Evolutionary conservation across 2,888 invertebrate species (phyloP).

Genomic region (Cantharis nigra): DNA sequence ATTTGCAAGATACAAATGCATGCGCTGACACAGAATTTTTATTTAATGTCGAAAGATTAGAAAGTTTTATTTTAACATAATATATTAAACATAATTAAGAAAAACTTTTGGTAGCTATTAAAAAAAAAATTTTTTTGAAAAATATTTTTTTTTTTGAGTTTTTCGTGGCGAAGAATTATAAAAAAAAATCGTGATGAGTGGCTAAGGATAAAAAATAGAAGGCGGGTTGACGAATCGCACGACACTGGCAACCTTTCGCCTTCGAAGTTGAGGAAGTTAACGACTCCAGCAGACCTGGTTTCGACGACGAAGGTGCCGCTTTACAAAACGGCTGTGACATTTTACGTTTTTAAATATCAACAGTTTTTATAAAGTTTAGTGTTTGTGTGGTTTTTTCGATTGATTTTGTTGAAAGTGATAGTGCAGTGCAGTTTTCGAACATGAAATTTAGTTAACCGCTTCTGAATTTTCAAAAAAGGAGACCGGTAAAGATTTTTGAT

Average conservation of each 20-base stretch:
- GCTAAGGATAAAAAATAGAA: background rate
- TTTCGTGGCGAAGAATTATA: background rate
- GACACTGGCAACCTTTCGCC: slow-evolving; percentile 23
- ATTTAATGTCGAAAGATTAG: background rate
- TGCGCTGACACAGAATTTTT: background rate
- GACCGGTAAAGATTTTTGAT: background rate
- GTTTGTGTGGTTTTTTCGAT: background rate
- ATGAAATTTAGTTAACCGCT: background rate
- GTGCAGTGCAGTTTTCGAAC: background rate
- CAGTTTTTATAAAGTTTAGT: background rate
- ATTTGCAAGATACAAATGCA: background rate
- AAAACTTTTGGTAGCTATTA: background rate
- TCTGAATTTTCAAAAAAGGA: background rate
- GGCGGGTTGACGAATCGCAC: background rate
- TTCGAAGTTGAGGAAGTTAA: slow-evolving; percentile 4
- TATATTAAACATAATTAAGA: background rate
- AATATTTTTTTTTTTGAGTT: background rate
- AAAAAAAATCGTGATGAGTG: background rate
- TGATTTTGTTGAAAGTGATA: background rate
- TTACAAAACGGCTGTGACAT: slow-evolving; percentile 19
- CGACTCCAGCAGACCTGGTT: slow-evolving; percentile 13
- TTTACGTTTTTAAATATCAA: slow-evolving; percentile 4
- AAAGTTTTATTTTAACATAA: background rate
- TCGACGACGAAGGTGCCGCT: slow-evolving; percentile 11
- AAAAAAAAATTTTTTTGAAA: background rate